A percentile compares a stretch with the other conserved stretches of the same genome.
These are phyloP conservation scores for Cheirogaleus major DNA, from an alignment of 2,797 vertebrate species.

Conservation along the genomic window DNA sequence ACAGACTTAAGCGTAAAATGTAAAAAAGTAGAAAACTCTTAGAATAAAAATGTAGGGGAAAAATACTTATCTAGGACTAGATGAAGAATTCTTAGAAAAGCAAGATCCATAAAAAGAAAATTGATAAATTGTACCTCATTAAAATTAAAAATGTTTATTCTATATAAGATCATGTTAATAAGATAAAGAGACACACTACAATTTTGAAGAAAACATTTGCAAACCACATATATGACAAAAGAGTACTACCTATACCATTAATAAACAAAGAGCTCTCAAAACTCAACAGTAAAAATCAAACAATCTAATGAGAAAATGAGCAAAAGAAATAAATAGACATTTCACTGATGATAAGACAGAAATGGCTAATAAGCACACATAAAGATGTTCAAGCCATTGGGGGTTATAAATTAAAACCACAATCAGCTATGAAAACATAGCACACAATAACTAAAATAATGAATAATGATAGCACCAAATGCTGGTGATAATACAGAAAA, in stretches of 20 bases:
- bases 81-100: neutral
- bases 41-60: neutral
- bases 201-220: neutral
- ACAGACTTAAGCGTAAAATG: neutral
- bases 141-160: neutral
- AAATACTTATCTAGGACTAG: neutral
- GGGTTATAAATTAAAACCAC: constrained; percentile 1
- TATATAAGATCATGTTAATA: neutral
- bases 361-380: neutral
- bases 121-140: neutral
- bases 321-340: neutral
- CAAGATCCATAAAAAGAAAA: neutral
- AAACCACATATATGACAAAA: neutral
- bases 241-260: neutral
- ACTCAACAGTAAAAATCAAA: neutral
- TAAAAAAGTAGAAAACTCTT: neutral
- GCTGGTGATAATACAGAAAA: neutral
- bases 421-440: neutral
- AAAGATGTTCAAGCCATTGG: neutral
- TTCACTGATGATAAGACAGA: neutral
- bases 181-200: neutral
- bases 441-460: neutral
- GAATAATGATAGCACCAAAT: neutral
- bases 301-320: neutral
- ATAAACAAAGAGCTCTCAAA: neutral